These are phyloP conservation scores for Falco novaeseelandiae DNA, from an alignment of 2,797 vertebrate species.

Conservation along the genomic window DNA sequence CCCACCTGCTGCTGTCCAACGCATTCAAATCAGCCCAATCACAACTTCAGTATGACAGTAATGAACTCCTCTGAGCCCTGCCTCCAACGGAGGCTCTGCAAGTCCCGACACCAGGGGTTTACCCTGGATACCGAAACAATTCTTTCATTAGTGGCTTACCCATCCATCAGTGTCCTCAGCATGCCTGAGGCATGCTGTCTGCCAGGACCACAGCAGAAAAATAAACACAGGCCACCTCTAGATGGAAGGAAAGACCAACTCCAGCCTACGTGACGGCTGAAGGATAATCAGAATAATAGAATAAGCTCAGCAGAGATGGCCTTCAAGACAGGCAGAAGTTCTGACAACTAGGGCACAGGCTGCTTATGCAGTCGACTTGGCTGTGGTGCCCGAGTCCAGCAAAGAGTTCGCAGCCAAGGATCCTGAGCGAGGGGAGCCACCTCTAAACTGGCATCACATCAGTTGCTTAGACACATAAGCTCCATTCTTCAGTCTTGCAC, in stretches of 20 bases:
- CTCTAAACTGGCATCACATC: constrained; percentile 64
- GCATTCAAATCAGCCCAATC: background rate
- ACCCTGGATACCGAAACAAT: background rate
- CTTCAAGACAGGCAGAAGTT: constrained; percentile 20
- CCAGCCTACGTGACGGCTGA: background rate
- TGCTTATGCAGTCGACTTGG: constrained; percentile 47
- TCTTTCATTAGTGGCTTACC: background rate
- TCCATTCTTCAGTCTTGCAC: constrained; percentile 41
- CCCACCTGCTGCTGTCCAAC: background rate
- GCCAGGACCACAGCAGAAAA: background rate
- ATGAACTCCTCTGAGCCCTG: background rate
- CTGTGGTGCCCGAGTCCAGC: background rate
- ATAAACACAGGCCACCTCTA: background rate
- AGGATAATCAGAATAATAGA: background rate
- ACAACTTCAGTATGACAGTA: background rate
- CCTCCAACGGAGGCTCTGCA: background rate
- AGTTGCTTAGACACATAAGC: constrained; percentile 63
- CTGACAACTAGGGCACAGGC: constrained; percentile 27
- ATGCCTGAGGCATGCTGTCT: background rate
- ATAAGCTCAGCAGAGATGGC: background rate
- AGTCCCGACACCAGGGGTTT: background rate
- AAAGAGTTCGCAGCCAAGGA: constrained; percentile 5
- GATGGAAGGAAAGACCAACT: background rate
- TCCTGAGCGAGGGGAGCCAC: background rate
- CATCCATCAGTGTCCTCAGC: background rate